A percentile compares a stretch with the other conserved stretches of the same genome.
Evolutionary conservation across 2,888 invertebrate species (phyloP).

Genomic region (Plutella xylostella): DNA sequence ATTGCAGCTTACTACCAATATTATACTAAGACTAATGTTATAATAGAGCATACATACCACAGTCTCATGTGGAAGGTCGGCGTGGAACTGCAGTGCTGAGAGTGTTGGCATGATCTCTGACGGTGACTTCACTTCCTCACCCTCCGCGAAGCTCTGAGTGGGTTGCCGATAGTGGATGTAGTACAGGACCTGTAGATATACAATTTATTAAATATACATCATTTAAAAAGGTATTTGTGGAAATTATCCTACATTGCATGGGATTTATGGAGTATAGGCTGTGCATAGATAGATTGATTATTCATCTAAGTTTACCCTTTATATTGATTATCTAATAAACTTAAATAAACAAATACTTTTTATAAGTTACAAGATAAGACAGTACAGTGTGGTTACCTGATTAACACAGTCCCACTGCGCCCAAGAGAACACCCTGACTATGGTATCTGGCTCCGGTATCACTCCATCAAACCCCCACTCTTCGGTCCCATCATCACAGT

Average conservation of each 20-base stretch:
- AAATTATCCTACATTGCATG: too few relatives aligned
- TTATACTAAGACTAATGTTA: background rate
- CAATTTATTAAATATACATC: too few relatives aligned
- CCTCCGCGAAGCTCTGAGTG: conserved; percentile 76
- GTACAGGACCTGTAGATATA: conserved; percentile 75
- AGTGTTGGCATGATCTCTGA: conserved; percentile 77
- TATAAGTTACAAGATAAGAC: too few relatives aligned
- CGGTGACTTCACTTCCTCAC: conserved; percentile 65
- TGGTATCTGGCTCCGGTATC: conserved; percentile 62
- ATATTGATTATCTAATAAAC: too few relatives aligned
- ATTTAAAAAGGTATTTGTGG: too few relatives aligned
- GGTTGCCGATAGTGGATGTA: conserved; percentile 85
- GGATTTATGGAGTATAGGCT: too few relatives aligned
- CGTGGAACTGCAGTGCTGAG: conserved; percentile 88
- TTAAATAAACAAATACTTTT: too few relatives aligned
- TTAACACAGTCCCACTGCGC: conserved; percentile 87
- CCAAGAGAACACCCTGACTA: conserved; percentile 83
- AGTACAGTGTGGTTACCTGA: conserved; percentile 42
- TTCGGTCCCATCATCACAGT: conserved; percentile 56
- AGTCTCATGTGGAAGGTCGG: conserved; percentile 87
- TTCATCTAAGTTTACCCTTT: too few relatives aligned
- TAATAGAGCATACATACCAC: conserved; percentile 76
- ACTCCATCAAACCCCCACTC: conserved; percentile 69
- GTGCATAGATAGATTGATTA: too few relatives aligned
- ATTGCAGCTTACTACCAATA: too few relatives aligned